These are phyloP conservation scores for Epinotia ramella DNA, from an alignment of 2,888 invertebrate species.

Conservation along the genomic window DNA sequence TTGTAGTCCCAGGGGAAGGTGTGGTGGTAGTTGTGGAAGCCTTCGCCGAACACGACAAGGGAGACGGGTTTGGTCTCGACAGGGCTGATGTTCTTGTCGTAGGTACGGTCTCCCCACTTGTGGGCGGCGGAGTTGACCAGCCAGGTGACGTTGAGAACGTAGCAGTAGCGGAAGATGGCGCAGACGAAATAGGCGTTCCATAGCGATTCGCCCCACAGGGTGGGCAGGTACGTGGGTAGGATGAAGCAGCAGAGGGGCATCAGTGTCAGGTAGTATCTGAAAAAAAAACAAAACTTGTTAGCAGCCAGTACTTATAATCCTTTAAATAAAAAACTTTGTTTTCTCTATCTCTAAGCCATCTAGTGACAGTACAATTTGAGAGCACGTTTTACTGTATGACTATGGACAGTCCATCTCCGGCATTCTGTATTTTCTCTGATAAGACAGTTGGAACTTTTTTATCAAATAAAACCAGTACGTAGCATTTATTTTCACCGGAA, in stretches of 20 bases:
- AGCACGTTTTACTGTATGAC: too few species aligned
- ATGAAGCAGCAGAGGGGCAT: constrained; percentile 91
- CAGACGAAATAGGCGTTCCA: constrained; percentile 88
- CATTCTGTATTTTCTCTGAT: too few species aligned
- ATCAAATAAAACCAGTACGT: too few species aligned
- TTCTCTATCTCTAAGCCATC: too few species aligned
- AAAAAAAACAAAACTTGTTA: constrained; percentile 53
- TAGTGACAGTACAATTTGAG: too few species aligned
- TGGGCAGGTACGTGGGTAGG: constrained; percentile 90
- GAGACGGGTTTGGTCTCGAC: constrained; percentile 89
- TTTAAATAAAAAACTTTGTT: too few species aligned
- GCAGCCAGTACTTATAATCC: not conserved
- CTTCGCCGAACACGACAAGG: constrained; percentile 89
- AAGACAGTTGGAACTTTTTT: too few species aligned
- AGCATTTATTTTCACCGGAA: too few species aligned
- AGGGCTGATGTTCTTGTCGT: constrained; percentile 90
- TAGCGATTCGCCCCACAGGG: constrained; percentile 90
- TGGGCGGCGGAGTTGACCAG: constrained; percentile 96
- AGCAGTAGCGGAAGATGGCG: constrained; percentile 90
- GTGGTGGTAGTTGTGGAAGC: constrained; percentile 96
- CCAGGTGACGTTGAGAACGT: constrained; percentile 94
- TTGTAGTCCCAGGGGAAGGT: constrained; percentile 94
- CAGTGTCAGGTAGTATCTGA: constrained; percentile 89
- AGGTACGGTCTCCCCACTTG: constrained; percentile 89
- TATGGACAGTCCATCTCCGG: too few species aligned